Conservation (phyloP, 2,888 invertebrate genomes). For the Coleophora flavipennella region DNA sequence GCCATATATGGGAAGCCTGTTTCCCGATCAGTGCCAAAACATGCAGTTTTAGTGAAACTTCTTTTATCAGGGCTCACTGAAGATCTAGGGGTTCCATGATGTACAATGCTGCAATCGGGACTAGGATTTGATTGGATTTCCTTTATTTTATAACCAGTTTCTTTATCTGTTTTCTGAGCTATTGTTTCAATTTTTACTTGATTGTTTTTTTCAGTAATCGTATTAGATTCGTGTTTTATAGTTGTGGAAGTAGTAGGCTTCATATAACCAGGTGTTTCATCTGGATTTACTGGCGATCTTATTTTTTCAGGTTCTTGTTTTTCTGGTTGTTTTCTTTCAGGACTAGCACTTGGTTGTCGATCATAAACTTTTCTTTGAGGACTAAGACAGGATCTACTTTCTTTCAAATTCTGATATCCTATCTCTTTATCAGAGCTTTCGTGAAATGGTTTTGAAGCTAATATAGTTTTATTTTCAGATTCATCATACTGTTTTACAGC, state of each 20-base stretch:
- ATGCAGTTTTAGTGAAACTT: not conserved
- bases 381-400: conserved; percentile 18
- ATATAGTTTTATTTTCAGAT: too few species aligned
- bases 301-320: not conserved
- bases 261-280: conserved; percentile 9
- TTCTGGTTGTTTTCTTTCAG: conserved; percentile 11
- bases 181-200: conserved; percentile 15
- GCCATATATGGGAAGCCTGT: not conserved
- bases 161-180: conserved; percentile 9
- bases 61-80: conserved; percentile 28
- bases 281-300: conserved; percentile 1
- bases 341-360: not conserved
- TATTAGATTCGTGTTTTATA: conserved; percentile 16
- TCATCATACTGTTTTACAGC: too few species aligned
- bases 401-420: too few species aligned
- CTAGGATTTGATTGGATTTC: not conserved
- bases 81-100: conserved; percentile 3
- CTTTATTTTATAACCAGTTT: conserved; percentile 2
- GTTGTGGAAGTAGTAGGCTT: conserved; percentile 12
- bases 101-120: not conserved
- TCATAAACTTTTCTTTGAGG: conserved; percentile 21
- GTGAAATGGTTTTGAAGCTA: too few species aligned
- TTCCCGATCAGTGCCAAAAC: conserved; percentile 12
- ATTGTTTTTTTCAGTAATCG: conserved; percentile 14
- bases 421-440: too few species aligned